Conservation (phyloP, 1,140 invertebrate species). For the Dreissena rostriformis region DNA sequence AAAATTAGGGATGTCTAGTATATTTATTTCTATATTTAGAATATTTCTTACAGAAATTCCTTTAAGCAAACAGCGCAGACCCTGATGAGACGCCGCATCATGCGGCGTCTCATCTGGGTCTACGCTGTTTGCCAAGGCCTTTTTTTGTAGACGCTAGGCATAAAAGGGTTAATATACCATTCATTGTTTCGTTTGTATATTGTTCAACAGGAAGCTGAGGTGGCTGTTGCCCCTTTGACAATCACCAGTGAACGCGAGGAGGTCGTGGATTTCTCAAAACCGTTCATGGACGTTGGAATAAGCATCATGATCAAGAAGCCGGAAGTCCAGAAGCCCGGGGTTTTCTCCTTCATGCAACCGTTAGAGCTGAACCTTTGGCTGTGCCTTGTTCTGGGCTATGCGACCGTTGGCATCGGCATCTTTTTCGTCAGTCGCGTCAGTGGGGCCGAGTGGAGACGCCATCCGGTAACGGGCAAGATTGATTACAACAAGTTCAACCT, state of each 20-base stretch:
- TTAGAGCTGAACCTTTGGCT: slow-evolving; percentile 99
- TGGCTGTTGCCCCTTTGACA: slow-evolving; percentile 80
- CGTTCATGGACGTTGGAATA: slow-evolving; percentile 81
- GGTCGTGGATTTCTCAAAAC: slow-evolving; percentile 80
- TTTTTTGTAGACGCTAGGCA: no score
- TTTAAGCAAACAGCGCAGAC: no score
- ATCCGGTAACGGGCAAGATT: slow-evolving; percentile 84
- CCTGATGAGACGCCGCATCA: no score
- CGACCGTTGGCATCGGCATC: slow-evolving; percentile 96
- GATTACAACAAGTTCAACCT: slow-evolving; percentile 90
- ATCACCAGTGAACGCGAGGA: slow-evolving; percentile 78
- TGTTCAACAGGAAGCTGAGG: slow-evolving; percentile 74
- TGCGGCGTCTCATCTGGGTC: no score
- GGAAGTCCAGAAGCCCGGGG: slow-evolving; percentile 94
- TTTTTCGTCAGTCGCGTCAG: slow-evolving; percentile 94
- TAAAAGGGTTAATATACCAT: no score
- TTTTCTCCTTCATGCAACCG: slow-evolving; percentile 98
- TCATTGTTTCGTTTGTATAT: background rate
- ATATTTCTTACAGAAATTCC: no score
- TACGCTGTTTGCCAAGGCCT: no score
- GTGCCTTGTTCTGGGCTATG: slow-evolving; percentile 94
- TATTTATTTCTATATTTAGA: no score
- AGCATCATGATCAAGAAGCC: slow-evolving; percentile 96
- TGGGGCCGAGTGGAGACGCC: slow-evolving; percentile 94
- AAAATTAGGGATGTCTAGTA: no score